These are phyloP conservation scores for Leguminivora glycinivorella DNA, from an alignment of 1,140 invertebrate species.

Conservation along the genomic window DNA sequence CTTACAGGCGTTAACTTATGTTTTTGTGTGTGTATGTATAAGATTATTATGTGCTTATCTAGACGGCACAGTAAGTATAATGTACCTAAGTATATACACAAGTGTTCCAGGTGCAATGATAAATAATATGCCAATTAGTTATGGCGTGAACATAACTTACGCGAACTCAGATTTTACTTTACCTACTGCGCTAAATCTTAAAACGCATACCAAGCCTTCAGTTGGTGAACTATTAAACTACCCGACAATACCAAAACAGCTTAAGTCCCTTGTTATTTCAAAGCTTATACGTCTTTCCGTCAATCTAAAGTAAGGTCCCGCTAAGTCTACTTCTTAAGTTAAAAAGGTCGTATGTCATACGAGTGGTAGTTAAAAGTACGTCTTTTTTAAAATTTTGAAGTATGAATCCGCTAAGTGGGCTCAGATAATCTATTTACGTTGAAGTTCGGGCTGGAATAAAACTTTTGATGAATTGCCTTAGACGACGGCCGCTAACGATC, in stretches of 20 bases:
- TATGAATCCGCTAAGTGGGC: conserved; percentile 18
- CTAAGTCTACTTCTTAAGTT: neutral
- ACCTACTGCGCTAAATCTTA: neutral
- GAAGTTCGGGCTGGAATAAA: conserved; percentile 10
- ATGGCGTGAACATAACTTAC: no score
- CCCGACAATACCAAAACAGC: neutral
- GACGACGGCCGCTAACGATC: conserved; percentile 19
- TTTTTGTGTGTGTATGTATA: no score
- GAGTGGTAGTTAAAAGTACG: neutral
- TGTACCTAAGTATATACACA: no score
- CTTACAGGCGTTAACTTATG: no score
- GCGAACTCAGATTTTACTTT: neutral
- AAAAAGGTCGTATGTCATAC: neutral
- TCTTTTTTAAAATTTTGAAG: neutral
- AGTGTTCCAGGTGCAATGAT: no score
- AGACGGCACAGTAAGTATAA: no score
- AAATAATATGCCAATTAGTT: no score
- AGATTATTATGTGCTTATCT: no score
- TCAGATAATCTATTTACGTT: conserved; percentile 26
- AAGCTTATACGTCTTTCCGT: neutral
- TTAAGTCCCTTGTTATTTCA: neutral
- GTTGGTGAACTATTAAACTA: neutral
- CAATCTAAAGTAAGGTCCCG: neutral
- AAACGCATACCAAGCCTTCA: conserved; percentile 2
- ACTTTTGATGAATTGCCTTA: conserved; percentile 25